A percentile compares a stretch with the other conserved stretches of the same genome.
Evolutionary conservation across 2,888 invertebrate species (phyloP).

Genomic region (Panorpa germanica): DNA sequence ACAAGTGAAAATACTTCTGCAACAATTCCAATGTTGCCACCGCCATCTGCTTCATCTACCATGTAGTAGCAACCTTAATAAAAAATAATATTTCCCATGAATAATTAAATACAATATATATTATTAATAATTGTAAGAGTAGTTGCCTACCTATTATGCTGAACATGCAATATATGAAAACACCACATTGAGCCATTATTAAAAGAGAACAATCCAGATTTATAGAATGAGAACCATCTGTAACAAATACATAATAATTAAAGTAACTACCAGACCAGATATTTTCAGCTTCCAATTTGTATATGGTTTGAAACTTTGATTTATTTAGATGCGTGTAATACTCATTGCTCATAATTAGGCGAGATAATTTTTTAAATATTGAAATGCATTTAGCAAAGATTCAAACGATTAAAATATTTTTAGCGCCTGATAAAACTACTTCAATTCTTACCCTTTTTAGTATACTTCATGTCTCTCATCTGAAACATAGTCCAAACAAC

Average conservation of each 20-base stretch:
- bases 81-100: not conserved
- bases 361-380: too few species aligned
- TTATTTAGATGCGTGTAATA: too few species aligned
- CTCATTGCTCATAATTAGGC: too few species aligned
- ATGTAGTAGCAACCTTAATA: too few species aligned
- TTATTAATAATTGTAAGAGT: not conserved
- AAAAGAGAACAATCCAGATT: constrained; percentile 59
- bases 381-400: too few species aligned
- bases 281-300: too few species aligned
- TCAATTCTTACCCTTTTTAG: constrained; percentile 30
- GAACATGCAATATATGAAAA: constrained; percentile 75
- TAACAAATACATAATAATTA: too few species aligned
- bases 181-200: constrained; percentile 73
- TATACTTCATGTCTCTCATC: constrained; percentile 48
- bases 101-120: not conserved
- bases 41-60: too few species aligned
- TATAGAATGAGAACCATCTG: constrained; percentile 19
- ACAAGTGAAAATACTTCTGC: constrained; percentile 55
- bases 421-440: too few species aligned
- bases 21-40: constrained; percentile 41
- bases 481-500: constrained; percentile 44
- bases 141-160: constrained; percentile 46
- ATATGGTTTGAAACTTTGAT: too few species aligned
- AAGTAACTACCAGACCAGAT: too few species aligned
- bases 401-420: too few species aligned